phyloP scores from a whole-genome alignment of 2,888 invertebrate genomes.

The Agelastica alni region DNA sequence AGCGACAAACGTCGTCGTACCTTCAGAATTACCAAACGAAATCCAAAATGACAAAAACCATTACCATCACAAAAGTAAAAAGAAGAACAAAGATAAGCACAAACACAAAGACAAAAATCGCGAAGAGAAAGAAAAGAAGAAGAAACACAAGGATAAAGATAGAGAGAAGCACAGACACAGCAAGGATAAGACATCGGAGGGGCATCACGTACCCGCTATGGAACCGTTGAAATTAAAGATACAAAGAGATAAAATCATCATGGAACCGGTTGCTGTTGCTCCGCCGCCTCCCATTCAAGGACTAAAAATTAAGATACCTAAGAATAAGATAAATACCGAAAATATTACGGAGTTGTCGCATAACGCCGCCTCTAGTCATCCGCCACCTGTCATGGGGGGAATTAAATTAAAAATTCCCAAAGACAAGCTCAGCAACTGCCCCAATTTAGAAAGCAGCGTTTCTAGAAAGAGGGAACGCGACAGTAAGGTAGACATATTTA shows the following conservation, averaged over 20 bases:
- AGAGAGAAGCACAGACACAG: conserved; percentile 67
- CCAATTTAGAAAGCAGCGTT: conserved; percentile 25
- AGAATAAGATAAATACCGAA: conserved; percentile 69
- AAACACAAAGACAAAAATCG: conserved; percentile 76
- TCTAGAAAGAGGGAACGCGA: conserved; percentile 37
- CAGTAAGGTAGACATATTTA: too few species aligned
- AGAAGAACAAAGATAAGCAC: conserved; percentile 78
- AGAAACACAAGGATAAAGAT: conserved; percentile 69
- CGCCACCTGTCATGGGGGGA: conserved; percentile 43
- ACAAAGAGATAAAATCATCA: conserved; percentile 43
- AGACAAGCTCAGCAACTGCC: conserved; percentile 63
- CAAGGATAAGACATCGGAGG: conserved; percentile 54
- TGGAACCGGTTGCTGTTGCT: conserved; percentile 23
- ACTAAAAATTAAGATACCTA: conserved; percentile 81
- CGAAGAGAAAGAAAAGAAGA: conserved; percentile 71
- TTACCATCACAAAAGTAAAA: conserved; percentile 57
- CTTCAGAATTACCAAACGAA: conserved; percentile 32
- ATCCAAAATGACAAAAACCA: conserved; percentile 38
- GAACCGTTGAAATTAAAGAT: conserved; percentile 60
- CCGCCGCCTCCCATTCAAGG: conserved; percentile 54
- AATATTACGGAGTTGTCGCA: conserved; percentile 49
- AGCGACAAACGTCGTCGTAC: conserved; percentile 49
- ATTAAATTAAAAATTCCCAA: conserved; percentile 83
- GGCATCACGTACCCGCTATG: conserved; percentile 47
- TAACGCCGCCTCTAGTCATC: conserved; percentile 25